Evolutionary conservation across 2,888 invertebrate genomes (phyloP).

Genomic region (Sphaerophoria taeniata): DNA sequence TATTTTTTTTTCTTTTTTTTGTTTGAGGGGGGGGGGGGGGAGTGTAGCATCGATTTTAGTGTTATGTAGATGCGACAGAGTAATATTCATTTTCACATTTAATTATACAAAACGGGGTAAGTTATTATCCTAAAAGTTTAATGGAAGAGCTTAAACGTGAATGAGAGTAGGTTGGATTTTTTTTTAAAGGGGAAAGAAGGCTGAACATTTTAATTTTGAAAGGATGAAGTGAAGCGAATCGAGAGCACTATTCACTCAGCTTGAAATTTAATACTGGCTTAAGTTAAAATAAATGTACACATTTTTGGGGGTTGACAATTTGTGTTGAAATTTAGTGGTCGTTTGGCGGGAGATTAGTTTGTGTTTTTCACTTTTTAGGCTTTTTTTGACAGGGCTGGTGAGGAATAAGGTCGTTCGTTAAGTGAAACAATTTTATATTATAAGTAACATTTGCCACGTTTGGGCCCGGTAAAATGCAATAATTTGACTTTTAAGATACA

Average conservation of each 20-base stretch:
- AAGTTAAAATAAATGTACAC: background rate
- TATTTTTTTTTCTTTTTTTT: constrained; percentile 1
- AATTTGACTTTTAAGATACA: too few species aligned
- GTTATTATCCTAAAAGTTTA: constrained; percentile 46
- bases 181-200: background rate
- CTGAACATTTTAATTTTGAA: constrained; percentile 6
- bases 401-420: too few species aligned
- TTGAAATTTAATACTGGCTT: constrained; percentile 11
- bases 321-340: constrained; percentile 17
- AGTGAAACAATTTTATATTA: too few species aligned
- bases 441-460: too few species aligned
- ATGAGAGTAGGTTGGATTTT: background rate
- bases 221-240: constrained; percentile 16
- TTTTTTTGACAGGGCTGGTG: too few species aligned
- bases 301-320: constrained; percentile 3
- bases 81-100: constrained; percentile 56
- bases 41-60: constrained; percentile 44
- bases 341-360: background rate
- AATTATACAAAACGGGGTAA: constrained; percentile 53
- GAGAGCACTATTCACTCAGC: constrained; percentile 11
- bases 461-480: too few species aligned
- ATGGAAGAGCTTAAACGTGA: constrained; percentile 25
- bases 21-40: too few species aligned
- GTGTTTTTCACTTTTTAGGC: background rate
- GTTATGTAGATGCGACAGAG: constrained; percentile 38